A percentile compares a stretch with the other conserved stretches of the same genome.
Conservation (phyloP, 2,113 vertebrate genomes). For the Heteronetta atricapilla region DNA sequence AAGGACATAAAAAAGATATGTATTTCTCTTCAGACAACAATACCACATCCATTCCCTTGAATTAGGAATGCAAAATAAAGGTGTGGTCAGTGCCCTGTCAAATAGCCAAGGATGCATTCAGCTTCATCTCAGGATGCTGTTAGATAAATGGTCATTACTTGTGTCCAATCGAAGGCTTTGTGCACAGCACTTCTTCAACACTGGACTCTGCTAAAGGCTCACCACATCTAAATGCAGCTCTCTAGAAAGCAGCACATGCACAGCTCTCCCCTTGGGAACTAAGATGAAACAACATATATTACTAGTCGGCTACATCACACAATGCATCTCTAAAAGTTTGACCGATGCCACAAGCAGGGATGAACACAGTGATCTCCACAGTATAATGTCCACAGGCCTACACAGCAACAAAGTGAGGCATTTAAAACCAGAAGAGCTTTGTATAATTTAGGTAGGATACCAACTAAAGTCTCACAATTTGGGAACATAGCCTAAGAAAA, state of each 20-base stretch:
- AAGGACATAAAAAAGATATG: background rate
- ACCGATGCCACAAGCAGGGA: too few species aligned
- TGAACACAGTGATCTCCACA: background rate
- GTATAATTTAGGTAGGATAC: background rate
- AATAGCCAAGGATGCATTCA: background rate
- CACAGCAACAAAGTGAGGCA: background rate
- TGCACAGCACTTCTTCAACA: background rate
- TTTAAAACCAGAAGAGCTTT: background rate
- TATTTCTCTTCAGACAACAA: background rate
- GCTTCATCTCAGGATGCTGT: background rate
- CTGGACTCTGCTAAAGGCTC: background rate
- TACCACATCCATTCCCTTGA: background rate
- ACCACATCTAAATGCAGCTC: too few species aligned
- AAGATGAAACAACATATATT: fast-evolving
- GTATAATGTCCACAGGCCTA: background rate
- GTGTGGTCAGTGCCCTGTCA: background rate
- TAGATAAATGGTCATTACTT: background rate
- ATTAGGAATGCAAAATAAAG: background rate
- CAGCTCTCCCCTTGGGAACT: background rate
- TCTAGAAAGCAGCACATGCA: background rate
- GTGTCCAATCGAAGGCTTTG: background rate
- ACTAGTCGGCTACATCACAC: background rate
- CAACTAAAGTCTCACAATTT: background rate
- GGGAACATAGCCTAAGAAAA: background rate
- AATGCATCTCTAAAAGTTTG: background rate